These are phyloP conservation scores for Mythimna lalbum DNA, from an alignment of 2,888 invertebrate species.

Conservation along the genomic window DNA sequence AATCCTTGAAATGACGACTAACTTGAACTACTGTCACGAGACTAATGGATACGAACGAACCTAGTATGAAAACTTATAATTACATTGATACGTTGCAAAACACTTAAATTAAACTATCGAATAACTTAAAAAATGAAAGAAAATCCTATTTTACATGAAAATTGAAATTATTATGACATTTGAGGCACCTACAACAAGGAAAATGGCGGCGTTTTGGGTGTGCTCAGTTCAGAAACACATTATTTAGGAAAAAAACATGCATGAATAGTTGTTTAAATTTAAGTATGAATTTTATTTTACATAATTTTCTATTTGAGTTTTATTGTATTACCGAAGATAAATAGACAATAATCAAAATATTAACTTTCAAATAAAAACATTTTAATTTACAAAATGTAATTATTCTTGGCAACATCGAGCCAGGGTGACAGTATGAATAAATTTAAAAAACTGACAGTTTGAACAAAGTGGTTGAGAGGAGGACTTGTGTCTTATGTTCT, in stretches of 20 bases:
- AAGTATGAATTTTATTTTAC: not conserved
- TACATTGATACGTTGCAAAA: slow-evolving; percentile 71
- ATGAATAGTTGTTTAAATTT: not conserved
- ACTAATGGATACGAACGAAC: slow-evolving; percentile 65
- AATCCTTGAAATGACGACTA: slow-evolving; percentile 87
- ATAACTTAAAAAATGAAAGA: slow-evolving; percentile 85
- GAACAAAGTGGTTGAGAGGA: slow-evolving; percentile 72
- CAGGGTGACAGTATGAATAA: slow-evolving; percentile 61
- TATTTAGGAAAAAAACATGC: not conserved
- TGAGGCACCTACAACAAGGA: slow-evolving; percentile 90
- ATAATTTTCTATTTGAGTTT: not conserved
- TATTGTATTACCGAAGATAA: not conserved
- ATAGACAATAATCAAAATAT: not conserved
- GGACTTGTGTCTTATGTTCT: slow-evolving; percentile 73
- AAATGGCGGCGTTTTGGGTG: slow-evolving; percentile 84
- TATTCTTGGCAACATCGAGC: slow-evolving; percentile 38
- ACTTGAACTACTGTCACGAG: slow-evolving; percentile 76
- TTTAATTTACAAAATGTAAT: not conserved
- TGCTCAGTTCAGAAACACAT: slow-evolving; percentile 64
- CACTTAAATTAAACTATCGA: slow-evolving; percentile 75
- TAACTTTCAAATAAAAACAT: not conserved
- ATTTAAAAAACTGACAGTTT: slow-evolving; percentile 78
- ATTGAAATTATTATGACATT: slow-evolving; percentile 90
- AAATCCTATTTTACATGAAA: slow-evolving; percentile 84
- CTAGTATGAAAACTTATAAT: slow-evolving; percentile 72